Evolutionary conservation across 2,888 invertebrate genomes (phyloP).

Genomic region (Limnephilus rhombicus): DNA sequence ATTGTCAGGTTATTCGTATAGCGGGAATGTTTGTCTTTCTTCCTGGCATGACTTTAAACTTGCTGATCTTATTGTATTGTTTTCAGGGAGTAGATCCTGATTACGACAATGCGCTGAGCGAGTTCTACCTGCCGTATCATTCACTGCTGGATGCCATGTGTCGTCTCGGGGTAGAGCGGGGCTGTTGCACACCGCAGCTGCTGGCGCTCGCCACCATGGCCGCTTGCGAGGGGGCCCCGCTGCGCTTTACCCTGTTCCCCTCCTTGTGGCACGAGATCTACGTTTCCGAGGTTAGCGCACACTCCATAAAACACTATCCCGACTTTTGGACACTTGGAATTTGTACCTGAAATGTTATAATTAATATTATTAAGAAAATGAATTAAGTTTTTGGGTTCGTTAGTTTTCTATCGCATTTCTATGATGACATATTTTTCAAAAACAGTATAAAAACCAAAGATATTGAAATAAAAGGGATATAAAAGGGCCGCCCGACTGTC

Average conservation of each 20-base stretch:
- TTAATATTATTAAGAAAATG: no score
- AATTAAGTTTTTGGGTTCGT: no score
- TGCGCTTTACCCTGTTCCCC: slow-evolving; percentile 93
- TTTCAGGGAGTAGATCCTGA: slow-evolving; percentile 84
- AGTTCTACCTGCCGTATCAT: slow-evolving; percentile 93
- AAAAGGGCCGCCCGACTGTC: no score
- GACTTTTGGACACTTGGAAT: no score
- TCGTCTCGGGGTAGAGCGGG: slow-evolving; percentile 92
- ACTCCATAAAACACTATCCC: neutral
- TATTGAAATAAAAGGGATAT: no score
- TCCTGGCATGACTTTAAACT: no score
- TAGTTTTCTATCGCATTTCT: no score
- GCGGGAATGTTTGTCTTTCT: no score
- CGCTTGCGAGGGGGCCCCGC: slow-evolving; percentile 92
- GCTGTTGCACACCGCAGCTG: slow-evolving; percentile 90
- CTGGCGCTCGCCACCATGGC: slow-evolving; percentile 93
- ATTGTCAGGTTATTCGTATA: slow-evolving; percentile 38
- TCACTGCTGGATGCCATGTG: slow-evolving; percentile 91
- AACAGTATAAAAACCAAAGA: no score
- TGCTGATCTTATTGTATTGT: slow-evolving; percentile 52
- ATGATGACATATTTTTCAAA: no score
- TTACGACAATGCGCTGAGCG: slow-evolving; percentile 85
- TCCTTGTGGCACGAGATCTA: slow-evolving; percentile 95
- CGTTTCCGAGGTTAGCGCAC: slow-evolving; percentile 81
- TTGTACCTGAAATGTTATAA: no score